A percentile compares a stretch with the other conserved stretches of the same genome.
Conservation (phyloP, 2,797 vertebrate genomes). For the Myotis daubentonii region DNA sequence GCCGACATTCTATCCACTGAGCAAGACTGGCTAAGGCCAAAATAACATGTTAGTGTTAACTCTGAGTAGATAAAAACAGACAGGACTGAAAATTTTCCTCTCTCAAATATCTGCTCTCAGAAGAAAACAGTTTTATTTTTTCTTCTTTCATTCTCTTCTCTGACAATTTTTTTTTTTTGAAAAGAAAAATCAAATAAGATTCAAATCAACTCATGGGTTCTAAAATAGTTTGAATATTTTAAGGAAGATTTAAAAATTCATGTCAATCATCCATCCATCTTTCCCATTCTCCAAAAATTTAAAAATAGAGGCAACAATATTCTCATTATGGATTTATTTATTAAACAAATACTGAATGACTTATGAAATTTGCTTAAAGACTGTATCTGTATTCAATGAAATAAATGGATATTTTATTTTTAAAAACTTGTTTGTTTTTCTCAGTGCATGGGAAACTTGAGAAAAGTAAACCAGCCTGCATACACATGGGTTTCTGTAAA, state of each 20-base stretch:
- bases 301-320: background rate
- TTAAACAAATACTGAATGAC: background rate
- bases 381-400: background rate
- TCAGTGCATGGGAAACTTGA: background rate
- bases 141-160: background rate
- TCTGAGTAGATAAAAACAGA: background rate
- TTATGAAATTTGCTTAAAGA: constrained; percentile 10
- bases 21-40: background rate
- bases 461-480: background rate
- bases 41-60: background rate
- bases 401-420: background rate
- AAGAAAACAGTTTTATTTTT: background rate
- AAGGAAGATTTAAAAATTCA: background rate
- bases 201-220: background rate
- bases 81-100: background rate
- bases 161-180: background rate
- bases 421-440: background rate
- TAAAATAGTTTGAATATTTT: background rate
- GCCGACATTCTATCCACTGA: too few relatives aligned
- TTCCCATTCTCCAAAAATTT: background rate
- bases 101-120: background rate
- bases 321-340: background rate
- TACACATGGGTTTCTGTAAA: background rate
- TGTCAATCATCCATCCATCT: background rate
- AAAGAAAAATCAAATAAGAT: background rate